phyloP scores from a whole-genome alignment of 2,888 invertebrate genomes.

The Cantharis rustica region DNA sequence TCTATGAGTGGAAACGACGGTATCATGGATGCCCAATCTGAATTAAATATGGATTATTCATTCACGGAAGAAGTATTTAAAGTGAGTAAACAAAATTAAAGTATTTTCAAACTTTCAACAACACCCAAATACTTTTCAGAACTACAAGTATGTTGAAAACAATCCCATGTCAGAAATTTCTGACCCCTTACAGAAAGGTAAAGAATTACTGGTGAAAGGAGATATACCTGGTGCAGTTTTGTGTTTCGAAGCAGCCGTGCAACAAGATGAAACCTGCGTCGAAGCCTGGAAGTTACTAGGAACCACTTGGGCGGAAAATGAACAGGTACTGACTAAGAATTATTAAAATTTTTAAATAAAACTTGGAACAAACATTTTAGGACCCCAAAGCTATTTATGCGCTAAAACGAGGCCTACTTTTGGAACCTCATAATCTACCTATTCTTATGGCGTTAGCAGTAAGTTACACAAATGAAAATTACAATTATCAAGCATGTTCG shows the following conservation, averaged over 20 bases:
- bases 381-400: slow-evolving; percentile 94
- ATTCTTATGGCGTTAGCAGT: slow-evolving; percentile 92
- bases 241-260: slow-evolving; percentile 94
- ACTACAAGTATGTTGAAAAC: slow-evolving; percentile 80
- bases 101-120: too few relatives aligned
- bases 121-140: slow-evolving; percentile 52
- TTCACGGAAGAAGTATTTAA: not conserved
- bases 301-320: slow-evolving; percentile 95
- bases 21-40: not conserved
- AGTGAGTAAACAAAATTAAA: not conserved
- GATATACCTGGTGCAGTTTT: slow-evolving; percentile 95
- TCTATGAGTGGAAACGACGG: not conserved
- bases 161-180: slow-evolving; percentile 82
- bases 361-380: slow-evolving; percentile 48
- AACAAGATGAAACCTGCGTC: slow-evolving; percentile 75
- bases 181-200: slow-evolving; percentile 85
- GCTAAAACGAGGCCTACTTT: slow-evolving; percentile 78
- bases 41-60: not conserved
- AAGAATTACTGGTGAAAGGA: slow-evolving; percentile 79
- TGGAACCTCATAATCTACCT: slow-evolving; percentile 79
- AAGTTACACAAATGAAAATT: slow-evolving; percentile 95
- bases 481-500: slow-evolving; percentile 86
- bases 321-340: slow-evolving; percentile 65
- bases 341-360: not conserved
- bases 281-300: slow-evolving; percentile 90